Evolutionary conservation across 2,888 invertebrate genomes (phyloP).

Genomic region (Spodoptera littoralis): DNA sequence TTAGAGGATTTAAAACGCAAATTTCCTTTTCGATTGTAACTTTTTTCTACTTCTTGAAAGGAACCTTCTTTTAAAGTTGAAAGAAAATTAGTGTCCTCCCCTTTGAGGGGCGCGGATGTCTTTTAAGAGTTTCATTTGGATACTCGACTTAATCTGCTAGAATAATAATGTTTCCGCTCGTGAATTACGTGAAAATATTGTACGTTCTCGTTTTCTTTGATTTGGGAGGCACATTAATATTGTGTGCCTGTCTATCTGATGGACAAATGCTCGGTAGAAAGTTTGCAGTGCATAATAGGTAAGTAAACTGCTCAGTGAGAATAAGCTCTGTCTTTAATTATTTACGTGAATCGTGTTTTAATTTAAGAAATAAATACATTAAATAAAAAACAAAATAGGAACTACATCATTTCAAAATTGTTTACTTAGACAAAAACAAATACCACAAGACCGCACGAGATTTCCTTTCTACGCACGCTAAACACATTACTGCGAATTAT

Average conservation of each 20-base stretch:
- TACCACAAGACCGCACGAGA: constrained; percentile 67
- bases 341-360: no score
- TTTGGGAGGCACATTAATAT: not conserved
- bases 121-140: constrained; percentile 84
- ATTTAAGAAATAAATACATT: no score
- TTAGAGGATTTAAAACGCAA: constrained; percentile 89
- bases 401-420: not conserved
- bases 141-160: constrained; percentile 81
- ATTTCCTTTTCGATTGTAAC: constrained; percentile 89
- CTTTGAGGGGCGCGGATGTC: constrained; percentile 83
- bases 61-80: constrained; percentile 86
- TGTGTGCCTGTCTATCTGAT: no score
- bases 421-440: constrained; percentile 32
- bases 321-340: no score
- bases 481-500: constrained; percentile 82
- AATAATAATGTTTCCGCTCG: constrained; percentile 78
- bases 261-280: no score
- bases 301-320: no score
- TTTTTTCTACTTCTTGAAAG: constrained; percentile 88
- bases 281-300: no score
- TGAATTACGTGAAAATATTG: constrained; percentile 53
- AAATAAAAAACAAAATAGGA: no score
- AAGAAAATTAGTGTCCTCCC: constrained; percentile 88
- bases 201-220: constrained; percentile 11
- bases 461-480: constrained; percentile 75